Conservation (phyloP, 2,113 vertebrate genomes). For the Corapipo altera region DNA sequence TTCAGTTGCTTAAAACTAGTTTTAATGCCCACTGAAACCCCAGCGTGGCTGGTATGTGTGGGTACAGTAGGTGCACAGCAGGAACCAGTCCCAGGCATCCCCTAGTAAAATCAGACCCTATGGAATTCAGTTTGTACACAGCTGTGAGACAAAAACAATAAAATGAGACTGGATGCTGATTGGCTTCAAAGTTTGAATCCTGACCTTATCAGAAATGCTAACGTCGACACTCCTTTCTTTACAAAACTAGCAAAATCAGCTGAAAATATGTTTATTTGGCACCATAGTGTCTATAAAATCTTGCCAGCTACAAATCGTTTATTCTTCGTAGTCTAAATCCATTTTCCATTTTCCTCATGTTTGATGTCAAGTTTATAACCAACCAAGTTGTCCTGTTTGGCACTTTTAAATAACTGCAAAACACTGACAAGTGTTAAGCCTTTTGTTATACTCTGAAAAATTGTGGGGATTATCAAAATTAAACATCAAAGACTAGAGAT, state of each 20-base stretch:
- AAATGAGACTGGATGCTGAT: background rate
- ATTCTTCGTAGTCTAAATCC: background rate
- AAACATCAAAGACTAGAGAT: background rate
- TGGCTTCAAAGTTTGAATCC: background rate
- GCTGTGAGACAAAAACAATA: background rate
- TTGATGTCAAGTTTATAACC: background rate
- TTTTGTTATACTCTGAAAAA: background rate
- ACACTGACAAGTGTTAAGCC: accelerated
- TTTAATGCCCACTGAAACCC: background rate
- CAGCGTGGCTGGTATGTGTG: accelerated
- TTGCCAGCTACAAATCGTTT: background rate
- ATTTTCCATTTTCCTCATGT: background rate
- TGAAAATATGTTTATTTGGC: background rate
- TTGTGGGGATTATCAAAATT: background rate
- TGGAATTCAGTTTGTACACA: background rate
- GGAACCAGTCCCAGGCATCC: background rate
- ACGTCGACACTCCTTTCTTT: background rate
- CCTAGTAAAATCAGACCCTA: background rate
- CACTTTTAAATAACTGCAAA: background rate
- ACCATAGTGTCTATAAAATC: background rate
- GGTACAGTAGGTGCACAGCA: accelerated
- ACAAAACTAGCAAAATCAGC: background rate
- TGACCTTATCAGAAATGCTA: background rate
- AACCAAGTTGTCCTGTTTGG: background rate
- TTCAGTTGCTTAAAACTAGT: background rate